phyloP scores from a whole-genome alignment of 1,140 invertebrate species.

The Acromyrmex charruanus region DNA sequence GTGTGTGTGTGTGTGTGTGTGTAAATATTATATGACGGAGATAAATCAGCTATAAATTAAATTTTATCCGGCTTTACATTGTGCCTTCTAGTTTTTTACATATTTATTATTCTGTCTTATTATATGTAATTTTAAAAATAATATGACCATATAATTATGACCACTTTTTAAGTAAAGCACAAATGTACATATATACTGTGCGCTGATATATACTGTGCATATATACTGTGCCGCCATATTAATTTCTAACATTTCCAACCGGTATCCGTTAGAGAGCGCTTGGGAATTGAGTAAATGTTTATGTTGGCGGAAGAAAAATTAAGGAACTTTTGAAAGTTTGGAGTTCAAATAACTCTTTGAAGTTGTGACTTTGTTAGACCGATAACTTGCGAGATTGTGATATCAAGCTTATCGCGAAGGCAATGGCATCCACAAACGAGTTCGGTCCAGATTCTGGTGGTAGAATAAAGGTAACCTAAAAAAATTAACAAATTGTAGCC shows the following conservation, averaged over 20 bases:
- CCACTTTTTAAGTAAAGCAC: too few relatives aligned
- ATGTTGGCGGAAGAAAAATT: neutral
- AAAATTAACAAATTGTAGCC: neutral
- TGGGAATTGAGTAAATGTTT: neutral
- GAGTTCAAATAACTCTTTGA: too few relatives aligned
- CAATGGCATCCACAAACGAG: constrained; percentile 90
- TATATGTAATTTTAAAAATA: too few relatives aligned
- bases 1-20: too few relatives aligned
- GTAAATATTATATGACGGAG: too few relatives aligned
- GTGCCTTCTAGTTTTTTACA: too few relatives aligned
- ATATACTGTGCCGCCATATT: neutral
- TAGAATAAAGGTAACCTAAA: constrained; percentile 89
- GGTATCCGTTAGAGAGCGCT: neutral
- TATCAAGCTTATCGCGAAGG: constrained; percentile 28
- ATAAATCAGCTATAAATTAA: too few relatives aligned
- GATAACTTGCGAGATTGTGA: neutral
- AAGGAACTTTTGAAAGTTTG: neutral
- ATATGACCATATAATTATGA: too few relatives aligned
- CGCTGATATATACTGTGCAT: neutral
- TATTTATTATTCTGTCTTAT: too few relatives aligned
- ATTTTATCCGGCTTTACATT: too few relatives aligned
- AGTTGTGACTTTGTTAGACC: too few relatives aligned
- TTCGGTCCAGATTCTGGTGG: constrained; percentile 94
- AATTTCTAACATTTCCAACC: neutral
- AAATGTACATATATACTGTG: neutral